Base-by-base conservation (phyloP, 2,797 vertebrate genomes). In the Enteromius radiatus region DNA sequence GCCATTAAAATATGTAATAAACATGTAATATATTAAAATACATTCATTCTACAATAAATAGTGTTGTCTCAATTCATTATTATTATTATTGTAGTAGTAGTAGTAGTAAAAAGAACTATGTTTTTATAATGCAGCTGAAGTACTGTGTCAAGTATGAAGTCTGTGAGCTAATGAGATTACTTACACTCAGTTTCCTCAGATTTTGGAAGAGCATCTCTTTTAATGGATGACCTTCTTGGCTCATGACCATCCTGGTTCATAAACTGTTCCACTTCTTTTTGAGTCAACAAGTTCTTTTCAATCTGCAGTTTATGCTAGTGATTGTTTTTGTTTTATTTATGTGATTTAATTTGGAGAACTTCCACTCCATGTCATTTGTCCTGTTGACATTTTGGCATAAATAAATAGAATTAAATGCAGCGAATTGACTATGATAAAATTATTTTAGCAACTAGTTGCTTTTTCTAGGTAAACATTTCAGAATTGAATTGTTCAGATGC, bases 211-310 rank as follows among this genome's bases (percentile, higher is more conserved):
- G 56, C 26, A 45, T 63, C 59, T 59, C n/a, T 77, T 41, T 43
- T 63, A 67, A 78, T 0, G 68, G 86, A 89, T 90, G 38, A 88
- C 88, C 91, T 86, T 80, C 85, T 87, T 86, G 90, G 89, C 90
- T 93, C 90, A 88, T 88, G 84, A 87, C 17, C 74, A 26, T 82
- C 87, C 87, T 88, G 85, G 61, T 49, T 65, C 56, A 76, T 43
- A 76, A 43, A 63, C 74, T 14, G 56, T 63, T 63, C 56, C 56
- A 76, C 23, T 63, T n/a, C n/a, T 76, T 76, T 38, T 76, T 63
- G 56, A 76, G 54, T 54, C 54, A 61, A 14, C 4, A 10, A 45
- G 10, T 43, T 76, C 23, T 21, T 4, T 43, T 76, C 56, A 63
- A 11, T 76, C 38, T 76, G 23, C 23, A 31, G 17, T 28, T 63